phyloP scores from a whole-genome alignment of 2,888 invertebrate genomes.

The Onchidella celtica region DNA sequence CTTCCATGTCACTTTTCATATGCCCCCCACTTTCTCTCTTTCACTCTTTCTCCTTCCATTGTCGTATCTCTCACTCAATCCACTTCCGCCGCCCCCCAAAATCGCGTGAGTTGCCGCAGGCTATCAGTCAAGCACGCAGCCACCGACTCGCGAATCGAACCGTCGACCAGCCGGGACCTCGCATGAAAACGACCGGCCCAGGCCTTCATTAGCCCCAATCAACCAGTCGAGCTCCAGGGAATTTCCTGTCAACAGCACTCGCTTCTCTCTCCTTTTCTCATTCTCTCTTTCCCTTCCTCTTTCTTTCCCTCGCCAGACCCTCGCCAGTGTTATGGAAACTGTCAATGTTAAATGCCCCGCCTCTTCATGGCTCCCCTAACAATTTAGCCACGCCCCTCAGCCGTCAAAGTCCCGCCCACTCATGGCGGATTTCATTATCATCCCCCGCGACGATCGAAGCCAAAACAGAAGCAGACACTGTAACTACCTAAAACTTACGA shows the following conservation, averaged over 20 bases:
- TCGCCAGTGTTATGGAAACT: background rate
- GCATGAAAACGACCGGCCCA: constrained; percentile 34
- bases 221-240: constrained; percentile 42
- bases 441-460: constrained; percentile 21
- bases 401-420: constrained; percentile 2
- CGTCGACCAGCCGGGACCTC: constrained; percentile 31
- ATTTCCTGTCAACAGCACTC: constrained; percentile 42
- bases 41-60: constrained; percentile 9
- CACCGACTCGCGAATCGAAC: constrained; percentile 26
- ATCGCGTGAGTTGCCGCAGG: constrained; percentile 35
- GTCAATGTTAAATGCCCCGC: background rate
- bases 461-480: background rate
- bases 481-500: no score
- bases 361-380: background rate
- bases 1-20: background rate
- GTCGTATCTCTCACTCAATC: background rate
- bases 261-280: constrained; percentile 36
- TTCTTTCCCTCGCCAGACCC: background rate
- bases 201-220: constrained; percentile 50
- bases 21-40: background rate
- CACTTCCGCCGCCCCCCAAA: constrained; percentile 1
- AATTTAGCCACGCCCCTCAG: constrained; percentile 8
- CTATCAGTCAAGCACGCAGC: constrained; percentile 32
- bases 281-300: background rate
- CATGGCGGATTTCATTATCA: background rate